Evolutionary conservation across 2,113 vertebrate genomes (phyloP).

Genomic region (Sander lucioperca): DNA sequence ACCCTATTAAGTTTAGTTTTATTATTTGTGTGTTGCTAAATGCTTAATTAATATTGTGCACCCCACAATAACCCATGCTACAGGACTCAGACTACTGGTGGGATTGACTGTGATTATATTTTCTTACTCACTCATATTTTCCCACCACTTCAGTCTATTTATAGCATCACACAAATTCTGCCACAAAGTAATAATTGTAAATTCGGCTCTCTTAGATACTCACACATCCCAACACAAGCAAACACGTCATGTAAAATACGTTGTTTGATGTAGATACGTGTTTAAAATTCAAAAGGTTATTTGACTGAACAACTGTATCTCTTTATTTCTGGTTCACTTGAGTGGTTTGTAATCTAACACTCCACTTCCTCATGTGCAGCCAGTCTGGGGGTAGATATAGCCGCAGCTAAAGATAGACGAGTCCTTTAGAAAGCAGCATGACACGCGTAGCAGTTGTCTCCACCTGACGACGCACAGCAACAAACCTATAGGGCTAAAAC

Average conservation of each 20-base stretch:
- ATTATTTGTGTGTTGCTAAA: neutral
- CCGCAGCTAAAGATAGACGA: slow-evolving; percentile 69
- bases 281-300: neutral
- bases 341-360: slow-evolving; percentile 44
- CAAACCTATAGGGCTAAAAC: neutral
- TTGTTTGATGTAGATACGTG: neutral
- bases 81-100: neutral
- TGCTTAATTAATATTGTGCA: neutral
- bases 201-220: neutral
- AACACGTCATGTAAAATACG: neutral
- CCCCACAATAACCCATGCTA: neutral
- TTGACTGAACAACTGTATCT: neutral
- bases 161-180: neutral
- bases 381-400: slow-evolving; percentile 16
- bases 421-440: slow-evolving; percentile 55
- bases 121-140: neutral
- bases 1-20: neutral
- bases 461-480: slow-evolving; percentile 5
- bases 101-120: neutral
- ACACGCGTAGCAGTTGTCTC: slow-evolving; percentile 27
- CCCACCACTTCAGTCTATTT: neutral
- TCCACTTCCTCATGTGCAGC: slow-evolving; percentile 37
- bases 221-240: neutral
- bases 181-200: neutral
- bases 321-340: neutral